Conservation (phyloP, 2,888 invertebrate genomes). For the Apocheima hispidaria region DNA sequence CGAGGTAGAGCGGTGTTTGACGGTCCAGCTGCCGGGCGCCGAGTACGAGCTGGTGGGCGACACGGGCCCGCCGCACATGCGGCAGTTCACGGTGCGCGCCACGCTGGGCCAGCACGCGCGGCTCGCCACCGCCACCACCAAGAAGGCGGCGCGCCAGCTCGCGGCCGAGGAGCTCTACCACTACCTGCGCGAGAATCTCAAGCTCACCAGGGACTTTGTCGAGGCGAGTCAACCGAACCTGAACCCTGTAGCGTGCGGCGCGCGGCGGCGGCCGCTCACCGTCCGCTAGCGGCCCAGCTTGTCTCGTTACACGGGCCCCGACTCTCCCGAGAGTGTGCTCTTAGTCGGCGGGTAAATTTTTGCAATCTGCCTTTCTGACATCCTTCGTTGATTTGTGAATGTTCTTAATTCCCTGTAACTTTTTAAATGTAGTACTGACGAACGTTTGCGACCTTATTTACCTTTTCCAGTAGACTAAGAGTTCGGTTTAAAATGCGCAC, state of each 20-base stretch:
- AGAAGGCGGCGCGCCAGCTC: constrained; percentile 88
- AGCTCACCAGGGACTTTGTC: constrained; percentile 67
- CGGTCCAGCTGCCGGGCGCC: constrained; percentile 76
- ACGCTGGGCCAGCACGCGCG: constrained; percentile 83
- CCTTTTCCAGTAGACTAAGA: too few relatives aligned
- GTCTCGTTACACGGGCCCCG: too few relatives aligned
- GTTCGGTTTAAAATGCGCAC: too few relatives aligned
- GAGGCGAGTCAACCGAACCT: constrained; percentile 56
- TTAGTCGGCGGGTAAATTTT: too few relatives aligned
- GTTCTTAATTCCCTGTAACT: too few relatives aligned
- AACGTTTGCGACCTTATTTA: too few relatives aligned
- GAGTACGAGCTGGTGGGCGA: constrained; percentile 85
- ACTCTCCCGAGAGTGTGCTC: too few relatives aligned
- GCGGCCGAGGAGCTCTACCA: constrained; percentile 82
- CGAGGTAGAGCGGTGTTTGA: too few relatives aligned
- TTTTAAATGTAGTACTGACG: too few relatives aligned
- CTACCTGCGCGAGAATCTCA: constrained; percentile 70
- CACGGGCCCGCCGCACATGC: constrained; percentile 89
- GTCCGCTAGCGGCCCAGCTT: too few relatives aligned
- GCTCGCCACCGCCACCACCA: constrained; percentile 85
- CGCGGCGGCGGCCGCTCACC: neutral
- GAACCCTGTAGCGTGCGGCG: neutral
- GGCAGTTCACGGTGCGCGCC: constrained; percentile 87
- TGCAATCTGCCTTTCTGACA: too few relatives aligned
- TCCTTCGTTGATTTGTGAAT: too few relatives aligned